phyloP scores from a whole-genome alignment of 2,888 invertebrate genomes.

The Acleris cristana region DNA sequence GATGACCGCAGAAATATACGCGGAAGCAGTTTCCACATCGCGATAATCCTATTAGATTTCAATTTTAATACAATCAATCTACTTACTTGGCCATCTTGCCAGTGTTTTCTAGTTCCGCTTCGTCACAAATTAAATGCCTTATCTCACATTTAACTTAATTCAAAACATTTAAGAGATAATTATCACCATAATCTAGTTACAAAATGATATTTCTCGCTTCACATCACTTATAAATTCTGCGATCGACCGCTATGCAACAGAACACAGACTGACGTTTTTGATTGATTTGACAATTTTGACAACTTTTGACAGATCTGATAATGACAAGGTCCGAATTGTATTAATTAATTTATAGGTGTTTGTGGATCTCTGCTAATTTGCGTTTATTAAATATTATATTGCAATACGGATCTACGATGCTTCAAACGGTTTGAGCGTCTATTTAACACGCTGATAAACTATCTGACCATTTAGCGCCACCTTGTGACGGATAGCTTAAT shows the following conservation, averaged over 20 bases:
- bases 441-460: neutral
- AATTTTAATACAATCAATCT: conserved; percentile 40
- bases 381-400: neutral
- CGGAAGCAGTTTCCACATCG: neutral
- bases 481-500: no score
- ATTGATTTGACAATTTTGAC: conserved; percentile 31
- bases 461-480: neutral
- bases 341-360: no score
- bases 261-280: conserved; percentile 23
- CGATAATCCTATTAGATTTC: conserved; percentile 34
- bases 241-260: conserved; percentile 40
- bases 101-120: conserved; percentile 41
- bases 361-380: no score
- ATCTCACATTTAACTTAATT: conserved; percentile 53
- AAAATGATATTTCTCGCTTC: conserved; percentile 50
- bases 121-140: conserved; percentile 40
- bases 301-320: conserved; percentile 24
- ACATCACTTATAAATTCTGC: conserved; percentile 42
- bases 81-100: conserved; percentile 78
- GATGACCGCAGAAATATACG: no score
- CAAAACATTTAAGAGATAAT: conserved; percentile 34
- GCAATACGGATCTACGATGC: conserved; percentile 2
- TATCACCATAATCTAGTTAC: conserved; percentile 45
- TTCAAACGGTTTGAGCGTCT: conserved; percentile 3
- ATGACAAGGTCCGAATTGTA: conserved; percentile 17